Evolutionary conservation across 2,797 vertebrate species (phyloP), one percentile per base, ranked within the genome.

Genomic region (Erpetoichthys calabaricus): DNA sequence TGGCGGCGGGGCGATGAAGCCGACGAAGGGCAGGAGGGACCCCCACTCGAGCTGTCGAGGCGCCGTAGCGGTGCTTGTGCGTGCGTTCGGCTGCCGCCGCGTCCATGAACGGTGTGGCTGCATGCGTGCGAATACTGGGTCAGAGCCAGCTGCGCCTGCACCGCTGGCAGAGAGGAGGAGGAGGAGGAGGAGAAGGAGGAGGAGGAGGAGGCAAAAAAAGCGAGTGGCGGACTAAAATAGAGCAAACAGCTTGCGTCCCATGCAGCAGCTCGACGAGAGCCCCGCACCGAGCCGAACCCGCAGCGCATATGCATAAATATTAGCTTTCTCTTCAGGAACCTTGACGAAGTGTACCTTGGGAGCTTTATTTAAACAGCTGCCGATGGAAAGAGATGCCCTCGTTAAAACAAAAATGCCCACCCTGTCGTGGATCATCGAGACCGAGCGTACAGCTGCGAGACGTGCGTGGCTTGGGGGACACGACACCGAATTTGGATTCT

Each of bases 151-250:
- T 54, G 64, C 56, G 65, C 64, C 62, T 69, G 58, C 69, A 59
- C 72, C 77, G 71, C 74, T 73, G 5, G 4, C 42, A 49, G 1
- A 57, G 59, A 65, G 5, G 44, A 58, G 55, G 57, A 6, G 1
- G 0, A 0, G 1, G 5, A 56, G 2, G 49, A 1, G 3, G 0
- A 59, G 57, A 2, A 0, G 0, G 4, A 6, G 0, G 1, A 9
- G 55, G 1, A n/a, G 7, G n/a, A n/a, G n/a, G 47, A 7, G n/a
- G n/a, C n/a, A 64, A 63, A 74, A 43, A 74, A 81, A 66, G 70
- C 68, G 76, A 70, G 73, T 75, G 68, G 62, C 63, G 60, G 64
- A 68, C 9, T 3, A 60, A 79, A 80, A 81, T 75, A 75, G 74
- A 63, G 65, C 63, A 57, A 61, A 64, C 64, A 63, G 67, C 69